Conservation (phyloP, 2,797 vertebrate species). For the Pteropus rufus region DNA sequence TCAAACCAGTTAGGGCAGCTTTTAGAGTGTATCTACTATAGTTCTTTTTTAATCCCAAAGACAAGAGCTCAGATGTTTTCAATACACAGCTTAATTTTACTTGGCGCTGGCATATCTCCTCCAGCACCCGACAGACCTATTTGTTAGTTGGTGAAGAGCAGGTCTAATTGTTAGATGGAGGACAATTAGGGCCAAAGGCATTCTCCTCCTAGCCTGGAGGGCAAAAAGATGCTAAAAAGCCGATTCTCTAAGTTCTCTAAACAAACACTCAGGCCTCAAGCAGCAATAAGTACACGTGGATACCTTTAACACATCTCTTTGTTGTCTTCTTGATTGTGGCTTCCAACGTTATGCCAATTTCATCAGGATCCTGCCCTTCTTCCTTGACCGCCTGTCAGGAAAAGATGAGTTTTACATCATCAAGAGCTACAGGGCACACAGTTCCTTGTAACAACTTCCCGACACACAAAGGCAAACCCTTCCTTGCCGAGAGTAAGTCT, state of each 20-base stretch:
- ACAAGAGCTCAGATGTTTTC: background rate
- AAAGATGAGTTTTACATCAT: background rate
- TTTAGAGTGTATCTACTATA: background rate
- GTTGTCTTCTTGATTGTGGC: conserved; percentile 84
- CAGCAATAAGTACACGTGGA: background rate
- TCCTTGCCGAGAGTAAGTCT: background rate
- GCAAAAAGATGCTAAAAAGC: background rate
- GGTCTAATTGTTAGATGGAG: background rate
- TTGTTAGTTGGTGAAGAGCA: background rate
- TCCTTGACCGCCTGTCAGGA: conserved; percentile 92
- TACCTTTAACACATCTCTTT: conserved; percentile 92
- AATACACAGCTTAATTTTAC: background rate
- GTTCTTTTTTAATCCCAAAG: background rate
- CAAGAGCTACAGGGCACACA: background rate
- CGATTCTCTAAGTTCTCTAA: background rate
- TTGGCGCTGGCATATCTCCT: background rate
- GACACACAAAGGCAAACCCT: background rate
- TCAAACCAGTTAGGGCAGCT: background rate
- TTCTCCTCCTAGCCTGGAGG: background rate
- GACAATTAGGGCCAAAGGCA: background rate
- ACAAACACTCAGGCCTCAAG: background rate
- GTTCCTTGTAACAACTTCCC: background rate
- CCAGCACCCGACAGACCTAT: background rate
- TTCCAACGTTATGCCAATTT: conserved; percentile 87
- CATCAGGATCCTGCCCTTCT: conserved; percentile 94